Percentiles rank a stretch among this genome's conserved stretches.
These are phyloP conservation scores for Drosophila nasuta DNA, from an alignment of 1,140 invertebrate genomes.

Conservation along the genomic window DNA sequence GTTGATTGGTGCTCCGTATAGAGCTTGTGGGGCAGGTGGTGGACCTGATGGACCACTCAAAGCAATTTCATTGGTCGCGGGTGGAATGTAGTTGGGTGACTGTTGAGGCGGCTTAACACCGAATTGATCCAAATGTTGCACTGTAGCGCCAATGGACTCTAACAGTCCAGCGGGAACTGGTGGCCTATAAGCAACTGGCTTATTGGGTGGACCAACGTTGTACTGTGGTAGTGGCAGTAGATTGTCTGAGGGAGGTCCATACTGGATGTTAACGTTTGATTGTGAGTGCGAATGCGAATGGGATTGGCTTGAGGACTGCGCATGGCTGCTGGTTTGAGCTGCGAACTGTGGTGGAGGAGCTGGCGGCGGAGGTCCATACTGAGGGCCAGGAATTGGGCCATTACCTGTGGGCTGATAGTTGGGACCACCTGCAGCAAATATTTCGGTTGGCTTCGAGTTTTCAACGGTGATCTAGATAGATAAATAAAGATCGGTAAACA, in stretches of 20 bases:
- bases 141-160: slow-evolving; percentile 87
- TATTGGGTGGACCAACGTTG: slow-evolving; percentile 86
- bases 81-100: slow-evolving; percentile 87
- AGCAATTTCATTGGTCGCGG: slow-evolving; percentile 87
- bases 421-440: slow-evolving; percentile 65
- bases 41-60: slow-evolving; percentile 46
- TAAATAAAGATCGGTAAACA: not conserved
- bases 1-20: slow-evolving; percentile 41
- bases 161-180: slow-evolving; percentile 89
- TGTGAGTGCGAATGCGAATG: slow-evolving; percentile 31
- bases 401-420: slow-evolving; percentile 63
- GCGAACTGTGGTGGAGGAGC: slow-evolving; percentile 63
- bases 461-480: slow-evolving; percentile 42
- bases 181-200: slow-evolving; percentile 89
- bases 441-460: slow-evolving; percentile 72
- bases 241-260: slow-evolving; percentile 82
- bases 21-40: slow-evolving; percentile 24
- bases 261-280: slow-evolving; percentile 66
- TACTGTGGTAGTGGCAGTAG: slow-evolving; percentile 51
- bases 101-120: slow-evolving; percentile 80
- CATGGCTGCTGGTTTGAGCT: slow-evolving; percentile 66
- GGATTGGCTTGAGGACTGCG: slow-evolving; percentile 1
- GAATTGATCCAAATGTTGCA: slow-evolving; percentile 85
- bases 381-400: slow-evolving; percentile 16
- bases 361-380: slow-evolving; percentile 54